phyloP scores from a whole-genome alignment of 2,888 invertebrate genomes.

The Tetanocera ferruginea region DNA sequence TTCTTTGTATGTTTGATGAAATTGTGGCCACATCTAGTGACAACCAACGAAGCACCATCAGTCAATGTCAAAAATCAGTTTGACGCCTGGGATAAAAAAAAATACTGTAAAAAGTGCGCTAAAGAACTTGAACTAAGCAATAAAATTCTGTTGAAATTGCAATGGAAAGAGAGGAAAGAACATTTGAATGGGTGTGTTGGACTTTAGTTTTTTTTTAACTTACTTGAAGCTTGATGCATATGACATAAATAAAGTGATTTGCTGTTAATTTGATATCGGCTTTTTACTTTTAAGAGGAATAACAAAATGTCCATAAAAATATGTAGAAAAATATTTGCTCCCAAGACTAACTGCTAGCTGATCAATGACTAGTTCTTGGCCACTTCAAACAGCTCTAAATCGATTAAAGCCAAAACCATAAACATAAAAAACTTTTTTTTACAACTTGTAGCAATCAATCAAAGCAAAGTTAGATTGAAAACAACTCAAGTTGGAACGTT shows the following conservation, averaged over 20 bases:
- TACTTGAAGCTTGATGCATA: not conserved
- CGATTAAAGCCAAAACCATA: not conserved
- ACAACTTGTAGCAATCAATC: not conserved
- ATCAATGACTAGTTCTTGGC: not conserved
- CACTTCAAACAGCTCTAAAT: not conserved
- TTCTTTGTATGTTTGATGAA: slow-evolving; percentile 27
- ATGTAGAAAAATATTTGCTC: not conserved
- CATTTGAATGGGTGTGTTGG: not conserved
- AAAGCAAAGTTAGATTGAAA: not conserved
- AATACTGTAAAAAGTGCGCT: not conserved
- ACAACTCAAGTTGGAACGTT: not conserved
- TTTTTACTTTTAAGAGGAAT: not conserved
- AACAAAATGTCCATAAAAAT: not conserved
- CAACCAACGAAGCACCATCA: slow-evolving; percentile 53
- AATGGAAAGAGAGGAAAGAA: not conserved
- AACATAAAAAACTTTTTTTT: not conserved
- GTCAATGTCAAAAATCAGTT: slow-evolving; percentile 56
- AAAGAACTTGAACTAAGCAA: slow-evolving; percentile 7
- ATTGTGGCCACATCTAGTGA: slow-evolving; percentile 36
- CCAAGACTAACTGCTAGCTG: not conserved
- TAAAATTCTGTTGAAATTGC: slow-evolving; percentile 12
- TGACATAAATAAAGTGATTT: not conserved
- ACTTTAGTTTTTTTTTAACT: not conserved
- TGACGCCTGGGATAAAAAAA: not conserved
- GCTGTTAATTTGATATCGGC: not conserved